phyloP scores from a whole-genome alignment of 2,113 vertebrate species.

The Colistium nudipinnis region DNA sequence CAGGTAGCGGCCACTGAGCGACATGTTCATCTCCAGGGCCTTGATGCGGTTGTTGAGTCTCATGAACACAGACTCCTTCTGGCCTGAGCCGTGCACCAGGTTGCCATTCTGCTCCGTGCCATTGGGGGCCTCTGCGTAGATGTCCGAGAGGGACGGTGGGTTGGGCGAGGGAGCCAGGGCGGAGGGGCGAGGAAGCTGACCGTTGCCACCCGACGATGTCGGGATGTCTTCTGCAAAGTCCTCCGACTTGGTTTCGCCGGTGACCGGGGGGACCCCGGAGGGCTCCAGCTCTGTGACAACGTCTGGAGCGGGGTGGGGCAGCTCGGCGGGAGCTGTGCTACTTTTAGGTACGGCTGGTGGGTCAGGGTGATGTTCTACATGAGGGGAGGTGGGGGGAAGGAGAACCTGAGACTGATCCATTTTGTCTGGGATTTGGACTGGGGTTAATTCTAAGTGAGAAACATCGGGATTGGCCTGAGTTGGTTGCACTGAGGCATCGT shows the following conservation, averaged over 20 bases:
- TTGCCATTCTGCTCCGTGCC: slow-evolving; percentile 90
- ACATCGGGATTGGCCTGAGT: slow-evolving; percentile 23
- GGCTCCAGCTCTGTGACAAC: slow-evolving; percentile 30
- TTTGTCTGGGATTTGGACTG: slow-evolving; percentile 23
- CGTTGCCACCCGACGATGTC: slow-evolving; percentile 31
- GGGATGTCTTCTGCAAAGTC: slow-evolving; percentile 84
- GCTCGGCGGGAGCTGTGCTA: slow-evolving; percentile 46
- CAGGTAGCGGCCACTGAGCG: slow-evolving; percentile 95
- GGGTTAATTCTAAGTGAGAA: slow-evolving; percentile 13
- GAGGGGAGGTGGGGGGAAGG: slow-evolving; percentile 61
- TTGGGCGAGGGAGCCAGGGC: background rate
- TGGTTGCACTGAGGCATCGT: background rate
- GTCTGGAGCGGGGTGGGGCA: slow-evolving; percentile 61
- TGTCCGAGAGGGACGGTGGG: slow-evolving; percentile 83
- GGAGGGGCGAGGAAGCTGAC: slow-evolving; percentile 76
- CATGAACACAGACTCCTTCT: slow-evolving; percentile 99
- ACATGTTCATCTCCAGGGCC: slow-evolving; percentile 98
- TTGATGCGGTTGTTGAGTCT: slow-evolving; percentile 98
- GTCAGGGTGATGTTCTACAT: slow-evolving; percentile 60
- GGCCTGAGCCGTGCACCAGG: slow-evolving; percentile 89
- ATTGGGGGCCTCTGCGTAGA: slow-evolving; percentile 91
- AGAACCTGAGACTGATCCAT: slow-evolving; percentile 29
- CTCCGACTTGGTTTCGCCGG: slow-evolving; percentile 80
- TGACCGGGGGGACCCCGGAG: slow-evolving; percentile 35
- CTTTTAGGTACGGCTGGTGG: slow-evolving; percentile 47